Conservation (phyloP, 2,797 vertebrate genomes). For the Clangula hyemalis region DNA sequence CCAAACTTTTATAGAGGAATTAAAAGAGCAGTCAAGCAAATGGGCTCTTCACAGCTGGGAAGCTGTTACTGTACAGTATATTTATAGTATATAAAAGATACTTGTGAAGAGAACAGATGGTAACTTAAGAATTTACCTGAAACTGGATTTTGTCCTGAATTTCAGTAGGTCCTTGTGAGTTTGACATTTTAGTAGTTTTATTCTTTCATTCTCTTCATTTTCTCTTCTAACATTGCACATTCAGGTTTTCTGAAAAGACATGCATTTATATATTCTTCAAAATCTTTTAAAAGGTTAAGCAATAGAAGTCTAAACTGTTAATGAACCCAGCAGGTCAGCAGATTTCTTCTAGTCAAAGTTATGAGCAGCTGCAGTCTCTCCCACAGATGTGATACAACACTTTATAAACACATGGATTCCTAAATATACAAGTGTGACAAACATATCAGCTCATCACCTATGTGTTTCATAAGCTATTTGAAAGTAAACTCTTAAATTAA, state of each 20-base stretch:
- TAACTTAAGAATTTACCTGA: conserved; percentile 59
- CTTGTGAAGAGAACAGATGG: conserved; percentile 60
- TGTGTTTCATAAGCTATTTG: background rate
- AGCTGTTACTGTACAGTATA: conserved; percentile 50
- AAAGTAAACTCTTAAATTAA: background rate
- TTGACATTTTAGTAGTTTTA: conserved; percentile 38
- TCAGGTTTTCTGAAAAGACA: background rate
- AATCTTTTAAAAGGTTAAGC: background rate
- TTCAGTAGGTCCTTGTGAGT: conserved; percentile 14
- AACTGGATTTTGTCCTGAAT: conserved; percentile 49
- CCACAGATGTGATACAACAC: conserved; percentile 1
- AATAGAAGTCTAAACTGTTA: background rate
- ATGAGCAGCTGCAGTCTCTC: background rate
- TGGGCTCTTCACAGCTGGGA: conserved; percentile 57
- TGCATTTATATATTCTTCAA: background rate
- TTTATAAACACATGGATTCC: background rate
- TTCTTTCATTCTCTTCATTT: background rate
- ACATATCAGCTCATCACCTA: background rate
- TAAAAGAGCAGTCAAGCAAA: conserved; percentile 54
- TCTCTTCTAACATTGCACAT: background rate
- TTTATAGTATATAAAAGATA: conserved; percentile 62
- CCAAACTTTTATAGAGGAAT: conserved; percentile 39
- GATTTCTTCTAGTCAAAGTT: background rate
- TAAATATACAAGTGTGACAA: background rate
- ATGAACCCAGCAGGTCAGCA: conserved; percentile 6